These are phyloP conservation scores for Prunella himalayana DNA, from an alignment of 2,113 vertebrate species.

Conservation along the genomic window DNA sequence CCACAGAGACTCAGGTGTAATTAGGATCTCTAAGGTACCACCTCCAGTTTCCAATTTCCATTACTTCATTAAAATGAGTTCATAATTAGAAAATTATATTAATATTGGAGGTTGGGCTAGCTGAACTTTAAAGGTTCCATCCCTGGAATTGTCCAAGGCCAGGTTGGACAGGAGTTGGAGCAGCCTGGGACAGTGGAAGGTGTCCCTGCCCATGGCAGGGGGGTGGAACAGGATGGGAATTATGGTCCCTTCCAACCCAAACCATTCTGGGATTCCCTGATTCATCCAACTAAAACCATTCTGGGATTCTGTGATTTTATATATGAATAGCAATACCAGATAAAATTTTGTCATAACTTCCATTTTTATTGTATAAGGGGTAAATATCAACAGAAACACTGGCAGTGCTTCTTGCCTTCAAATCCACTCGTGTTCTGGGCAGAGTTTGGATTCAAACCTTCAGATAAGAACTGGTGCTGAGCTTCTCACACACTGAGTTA, in stretches of 20 bases:
- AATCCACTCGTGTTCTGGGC: neutral
- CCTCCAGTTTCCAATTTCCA: neutral
- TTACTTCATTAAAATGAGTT: neutral
- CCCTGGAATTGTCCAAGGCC: neutral
- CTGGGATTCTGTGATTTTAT: neutral
- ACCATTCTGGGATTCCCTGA: neutral
- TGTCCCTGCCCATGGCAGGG: neutral
- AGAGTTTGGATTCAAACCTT: neutral
- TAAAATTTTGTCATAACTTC: neutral
- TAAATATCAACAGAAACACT: neutral
- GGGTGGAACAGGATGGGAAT: neutral
- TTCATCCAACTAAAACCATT: neutral
- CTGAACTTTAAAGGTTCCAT: neutral
- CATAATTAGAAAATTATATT: neutral
- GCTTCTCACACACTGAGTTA: neutral
- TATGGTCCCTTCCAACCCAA: neutral
- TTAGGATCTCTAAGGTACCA: neutral
- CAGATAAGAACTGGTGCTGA: neutral
- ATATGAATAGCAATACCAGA: neutral
- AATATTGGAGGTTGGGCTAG: neutral
- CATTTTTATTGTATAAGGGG: accelerated
- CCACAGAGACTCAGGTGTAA: neutral
- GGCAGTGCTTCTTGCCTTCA: neutral
- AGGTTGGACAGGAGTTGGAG: neutral
- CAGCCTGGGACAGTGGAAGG: neutral